Base-by-base conservation (phyloP, 1,140 invertebrate species). In the Apolygus lucorum region DNA sequence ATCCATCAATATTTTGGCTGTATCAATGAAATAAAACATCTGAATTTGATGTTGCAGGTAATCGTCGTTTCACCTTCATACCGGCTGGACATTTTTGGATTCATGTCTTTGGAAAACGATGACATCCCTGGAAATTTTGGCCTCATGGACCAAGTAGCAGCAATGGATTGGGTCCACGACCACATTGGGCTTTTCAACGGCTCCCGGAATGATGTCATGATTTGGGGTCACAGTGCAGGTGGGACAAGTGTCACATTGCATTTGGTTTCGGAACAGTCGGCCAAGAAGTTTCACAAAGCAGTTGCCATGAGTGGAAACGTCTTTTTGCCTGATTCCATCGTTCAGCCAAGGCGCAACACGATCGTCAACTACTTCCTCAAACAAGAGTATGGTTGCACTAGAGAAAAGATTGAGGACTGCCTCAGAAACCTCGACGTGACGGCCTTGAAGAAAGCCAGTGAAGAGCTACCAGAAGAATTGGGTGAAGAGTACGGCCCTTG, bases 51-150 rank as follows among this genome's bases (percentile, higher is more conserved):
- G 42, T 42, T 70, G 62, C 80, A 88, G 86, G 84, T 91, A 2
- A 84, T 92, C 68, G 86, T 92, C 22, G 86, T 92, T 1, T 90
- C 89, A 0, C 83, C 90, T 13, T 87, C 89, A 0, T 92, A 89
- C 77, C 84, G 90, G 1, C 77, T 92, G 24, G 90, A 89, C 75
- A 89, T 92, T 34, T 88, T 98, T 73, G 95, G 95, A n/a, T 98
- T 96, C 79, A 88, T 97, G 74, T 90, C 90, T 25, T 87, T 93
- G 8, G 84, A 86, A 68, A 90, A 91, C 73, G 85, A 86, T 2
- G 88, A 92, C 76, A 87, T 90, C 0, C 87, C 92, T 0, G 95
- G 95, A 14, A 98, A 98, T 79, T 92, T 87, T 74, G 96, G 95
- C 0, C 79, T 98, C 73, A 85, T 92, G 80, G 95, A 98, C 76